phyloP scores from a whole-genome alignment of 1,140 invertebrate species.

The Cecropterus lyciades region DNA sequence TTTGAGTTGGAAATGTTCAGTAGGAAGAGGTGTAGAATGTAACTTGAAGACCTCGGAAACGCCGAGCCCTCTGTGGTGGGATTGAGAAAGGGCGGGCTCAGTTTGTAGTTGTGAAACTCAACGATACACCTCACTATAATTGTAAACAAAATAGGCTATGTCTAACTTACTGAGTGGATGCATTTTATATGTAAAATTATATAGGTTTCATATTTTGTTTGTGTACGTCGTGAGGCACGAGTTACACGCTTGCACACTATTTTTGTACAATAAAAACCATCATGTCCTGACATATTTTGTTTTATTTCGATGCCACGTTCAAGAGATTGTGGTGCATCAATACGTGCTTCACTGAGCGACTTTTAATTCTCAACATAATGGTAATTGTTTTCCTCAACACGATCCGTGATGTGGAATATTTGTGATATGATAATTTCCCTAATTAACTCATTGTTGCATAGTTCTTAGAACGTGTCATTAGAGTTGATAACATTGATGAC shows the following conservation, averaged over 20 bases:
- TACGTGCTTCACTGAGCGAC: background rate
- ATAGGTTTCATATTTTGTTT: conserved; percentile 78
- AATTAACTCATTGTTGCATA: conserved; percentile 1
- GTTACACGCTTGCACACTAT: conserved; percentile 83
- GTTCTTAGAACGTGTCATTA: conserved; percentile 16
- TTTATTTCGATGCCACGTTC: conserved; percentile 59
- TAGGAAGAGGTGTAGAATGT: conserved; percentile 14
- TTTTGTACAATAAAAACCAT: conserved; percentile 84
- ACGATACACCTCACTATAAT: conserved; percentile 70
- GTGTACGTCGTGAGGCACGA: conserved; percentile 78
- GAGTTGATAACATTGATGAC: conserved; percentile 14
- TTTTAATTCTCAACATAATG: conserved; percentile 5
- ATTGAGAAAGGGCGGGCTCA: conserved; percentile 53
- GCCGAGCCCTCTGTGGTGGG: conserved; percentile 55
- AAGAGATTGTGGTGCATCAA: background rate
- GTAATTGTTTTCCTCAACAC: conserved; percentile 17
- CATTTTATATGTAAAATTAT: conserved; percentile 81
- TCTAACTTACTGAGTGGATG: conserved; percentile 81
- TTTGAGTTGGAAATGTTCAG: conserved; percentile 15
- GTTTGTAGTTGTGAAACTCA: conserved; percentile 76
- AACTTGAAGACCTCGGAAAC: conserved; percentile 34
- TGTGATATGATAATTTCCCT: conserved; percentile 20
- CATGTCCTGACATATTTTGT: conserved; percentile 76
- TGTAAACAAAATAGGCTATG: conserved; percentile 79
- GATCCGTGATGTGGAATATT: conserved; percentile 14